Evolutionary conservation across 2,888 invertebrate species (phyloP).

Genomic region (Ptilodon capucinus): DNA sequence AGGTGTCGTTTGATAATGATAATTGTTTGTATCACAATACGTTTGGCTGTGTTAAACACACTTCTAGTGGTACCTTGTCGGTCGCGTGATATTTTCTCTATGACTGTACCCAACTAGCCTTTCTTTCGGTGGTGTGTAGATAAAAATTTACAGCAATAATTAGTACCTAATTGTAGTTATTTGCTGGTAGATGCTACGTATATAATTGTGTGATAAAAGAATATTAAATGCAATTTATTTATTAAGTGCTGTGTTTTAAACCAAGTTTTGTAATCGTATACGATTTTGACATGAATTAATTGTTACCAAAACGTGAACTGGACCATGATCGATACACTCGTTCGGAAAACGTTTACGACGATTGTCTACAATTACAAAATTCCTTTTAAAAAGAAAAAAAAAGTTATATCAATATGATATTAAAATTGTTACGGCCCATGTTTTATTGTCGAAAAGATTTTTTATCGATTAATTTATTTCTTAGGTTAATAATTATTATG

Average conservation of each 20-base stretch:
- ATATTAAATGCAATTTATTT: constrained; percentile 58
- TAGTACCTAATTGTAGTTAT: constrained; percentile 74
- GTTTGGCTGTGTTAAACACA: constrained; percentile 40
- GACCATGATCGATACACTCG: background rate
- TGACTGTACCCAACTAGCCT: constrained; percentile 58
- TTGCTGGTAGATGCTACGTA: constrained; percentile 77
- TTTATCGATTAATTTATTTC: constrained; percentile 70
- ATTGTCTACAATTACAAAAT: constrained; percentile 54
- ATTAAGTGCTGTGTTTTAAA: constrained; percentile 49
- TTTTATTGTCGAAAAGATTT: constrained; percentile 56
- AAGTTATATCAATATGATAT: constrained; percentile 76
- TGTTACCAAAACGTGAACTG: background rate
- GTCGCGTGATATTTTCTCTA: constrained; percentile 35
- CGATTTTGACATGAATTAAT: constrained; percentile 16
- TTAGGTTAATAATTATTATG: constrained; percentile 65
- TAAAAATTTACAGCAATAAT: constrained; percentile 79
- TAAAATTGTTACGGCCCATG: constrained; percentile 76
- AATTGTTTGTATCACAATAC: constrained; percentile 1
- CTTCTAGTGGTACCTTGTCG: constrained; percentile 4
- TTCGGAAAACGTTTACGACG: background rate
- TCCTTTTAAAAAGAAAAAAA: constrained; percentile 47
- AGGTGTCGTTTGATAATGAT: background rate
- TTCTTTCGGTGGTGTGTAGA: constrained; percentile 77
- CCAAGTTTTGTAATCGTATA: constrained; percentile 47
- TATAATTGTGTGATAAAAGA: constrained; percentile 71